Evolutionary conservation across 2,797 vertebrate species (phyloP).

Genomic region (Semaprochilodus insignis): DNA sequence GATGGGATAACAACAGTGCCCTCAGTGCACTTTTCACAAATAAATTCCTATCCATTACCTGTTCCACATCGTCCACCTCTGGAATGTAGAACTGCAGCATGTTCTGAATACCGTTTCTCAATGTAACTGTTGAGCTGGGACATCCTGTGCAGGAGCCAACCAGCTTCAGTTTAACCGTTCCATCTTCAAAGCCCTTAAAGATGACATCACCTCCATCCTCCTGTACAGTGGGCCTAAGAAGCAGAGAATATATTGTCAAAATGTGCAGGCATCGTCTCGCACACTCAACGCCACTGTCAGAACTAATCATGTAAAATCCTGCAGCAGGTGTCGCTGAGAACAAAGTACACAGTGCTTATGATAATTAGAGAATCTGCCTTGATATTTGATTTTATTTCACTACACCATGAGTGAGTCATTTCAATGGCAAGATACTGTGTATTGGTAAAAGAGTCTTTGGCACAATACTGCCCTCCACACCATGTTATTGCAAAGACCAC

Average conservation of each 20-base stretch:
- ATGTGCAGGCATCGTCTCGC: background rate
- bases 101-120: conserved; percentile 84
- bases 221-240: conserved; percentile 82
- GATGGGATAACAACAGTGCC: too few relatives aligned
- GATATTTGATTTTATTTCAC: background rate
- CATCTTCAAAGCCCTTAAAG: conserved; percentile 82
- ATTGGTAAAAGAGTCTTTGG: background rate
- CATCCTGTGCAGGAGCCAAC: conserved; percentile 85
- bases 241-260: conserved; percentile 2
- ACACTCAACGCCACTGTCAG: background rate
- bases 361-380: background rate
- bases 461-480: background rate
- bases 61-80: conserved; percentile 80
- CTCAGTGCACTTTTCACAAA: background rate
- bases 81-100: conserved; percentile 88
- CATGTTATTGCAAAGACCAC: background rate
- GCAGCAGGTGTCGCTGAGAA: background rate
- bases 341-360: background rate
- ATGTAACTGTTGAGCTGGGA: conserved; percentile 82
- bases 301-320: background rate
- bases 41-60: conserved; percentile 68
- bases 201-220: conserved; percentile 85
- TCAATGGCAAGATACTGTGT: background rate
- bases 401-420: background rate
- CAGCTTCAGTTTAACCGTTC: conserved; percentile 82